phyloP scores from a whole-genome alignment of 1,140 invertebrate species.

The Plectus sambesii region DNA sequence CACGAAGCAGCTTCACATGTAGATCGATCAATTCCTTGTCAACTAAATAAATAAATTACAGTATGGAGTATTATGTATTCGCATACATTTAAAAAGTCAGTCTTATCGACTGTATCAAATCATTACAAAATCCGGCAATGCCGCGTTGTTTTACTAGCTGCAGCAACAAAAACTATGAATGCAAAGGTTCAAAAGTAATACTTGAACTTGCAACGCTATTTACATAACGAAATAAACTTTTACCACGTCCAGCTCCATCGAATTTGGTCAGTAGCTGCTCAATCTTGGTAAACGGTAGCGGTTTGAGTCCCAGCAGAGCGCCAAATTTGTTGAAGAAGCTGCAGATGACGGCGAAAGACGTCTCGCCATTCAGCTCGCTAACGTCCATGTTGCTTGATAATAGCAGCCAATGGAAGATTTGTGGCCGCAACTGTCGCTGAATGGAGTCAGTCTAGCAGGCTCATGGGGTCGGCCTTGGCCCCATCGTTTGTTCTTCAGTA shows the following conservation, averaged over 20 bases:
- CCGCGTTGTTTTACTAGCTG: background rate
- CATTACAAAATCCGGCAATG: too few species aligned
- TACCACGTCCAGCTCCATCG: slow-evolving; percentile 24
- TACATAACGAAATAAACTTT: too few species aligned
- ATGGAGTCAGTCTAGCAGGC: too few species aligned
- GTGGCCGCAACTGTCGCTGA: too few species aligned
- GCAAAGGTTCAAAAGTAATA: too few species aligned
- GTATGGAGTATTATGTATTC: too few species aligned
- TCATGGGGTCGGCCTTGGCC: too few species aligned
- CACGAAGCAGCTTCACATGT: slow-evolving; percentile 25
- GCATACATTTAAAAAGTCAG: too few species aligned
- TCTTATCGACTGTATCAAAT: too few species aligned
- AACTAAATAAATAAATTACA: slow-evolving; percentile 12
- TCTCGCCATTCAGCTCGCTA: slow-evolving; percentile 20
- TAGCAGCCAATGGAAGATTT: too few species aligned
- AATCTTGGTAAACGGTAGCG: slow-evolving; percentile 18
- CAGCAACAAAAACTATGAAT: slow-evolving; percentile 8
- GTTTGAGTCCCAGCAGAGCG: slow-evolving; percentile 21
- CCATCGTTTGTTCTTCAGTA: too few species aligned
- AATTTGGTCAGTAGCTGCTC: slow-evolving; percentile 24
- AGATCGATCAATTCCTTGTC: slow-evolving; percentile 27
- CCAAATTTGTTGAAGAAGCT: slow-evolving; percentile 31
- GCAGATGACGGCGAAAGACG: slow-evolving; percentile 29
- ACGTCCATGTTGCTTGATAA: slow-evolving; percentile 11
- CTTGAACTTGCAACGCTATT: too few species aligned